Evolutionary conservation across 2,888 invertebrate genomes (phyloP), one percentile per base, ranked within the genome.

Genomic region (Mechanitis messenoides): DNA sequence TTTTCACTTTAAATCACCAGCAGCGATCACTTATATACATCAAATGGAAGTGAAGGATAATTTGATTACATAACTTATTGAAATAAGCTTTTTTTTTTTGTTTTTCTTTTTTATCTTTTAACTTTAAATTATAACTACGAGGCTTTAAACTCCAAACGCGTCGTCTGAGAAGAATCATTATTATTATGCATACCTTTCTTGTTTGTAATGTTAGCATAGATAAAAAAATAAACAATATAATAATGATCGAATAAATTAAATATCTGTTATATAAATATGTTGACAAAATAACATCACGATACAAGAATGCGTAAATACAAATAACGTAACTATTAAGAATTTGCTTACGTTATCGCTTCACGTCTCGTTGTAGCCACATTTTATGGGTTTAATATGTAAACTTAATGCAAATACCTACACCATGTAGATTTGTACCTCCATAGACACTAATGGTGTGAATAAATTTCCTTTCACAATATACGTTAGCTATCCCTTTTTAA

Each of bases 301-400:
- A 50, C 55, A 50, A 55, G 47, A 42, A 60, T 55, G 60, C 50
- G 53, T 60, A 61, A 56, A 35, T 57, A 56, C 60, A 60, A 56
- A 56, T 35, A 60, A 46, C 56, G 33, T 12, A 33, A 28, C 59
- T 66, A 64, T 68, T 67, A 67, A 64, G 64, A 67, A 66, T 69
- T 67, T 65, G 62, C 66, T 68, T 68, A 72, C 65, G 64, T 68
- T 68, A 69, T 71, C 63, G 67, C 71, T 67, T 70, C 73, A 74
- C 74, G 75, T 74, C 74, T 74, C 72, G 75, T 76, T 71, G 74
- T 78, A 79, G 81, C 76, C 71, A 70, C 73, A 70, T 73, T 81
- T 81, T 80, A 81, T 78, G 74, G 77, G 71, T 78, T 80, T 83
- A 83, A 83, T 85, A 85, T 85, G 84, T 83, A 79, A 86, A 85